Conservation (phyloP, 2,113 vertebrate genomes). For the Prolemur simus region DNA sequence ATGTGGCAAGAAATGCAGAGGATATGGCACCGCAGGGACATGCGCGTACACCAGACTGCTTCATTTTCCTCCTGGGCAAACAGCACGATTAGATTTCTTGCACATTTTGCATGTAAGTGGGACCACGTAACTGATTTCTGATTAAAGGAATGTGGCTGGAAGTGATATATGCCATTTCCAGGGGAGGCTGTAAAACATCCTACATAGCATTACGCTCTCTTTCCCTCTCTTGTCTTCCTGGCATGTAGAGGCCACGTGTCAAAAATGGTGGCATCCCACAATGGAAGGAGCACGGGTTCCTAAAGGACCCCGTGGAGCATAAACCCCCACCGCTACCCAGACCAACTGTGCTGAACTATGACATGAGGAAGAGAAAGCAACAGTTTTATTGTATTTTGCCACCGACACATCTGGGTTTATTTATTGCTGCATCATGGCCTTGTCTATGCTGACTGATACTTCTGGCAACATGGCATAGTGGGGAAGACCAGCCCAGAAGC, state of each 20-base stretch:
- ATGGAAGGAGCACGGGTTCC: background rate
- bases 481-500: background rate
- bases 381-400: background rate
- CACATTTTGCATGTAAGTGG: background rate
- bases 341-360: background rate
- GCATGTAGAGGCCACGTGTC: background rate
- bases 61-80: background rate
- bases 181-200: background rate
- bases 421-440: background rate
- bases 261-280: background rate
- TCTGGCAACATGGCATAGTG: fast-evolving
- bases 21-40: background rate
- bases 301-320: background rate
- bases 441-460: background rate
- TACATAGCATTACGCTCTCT: background rate
- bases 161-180: background rate
- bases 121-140: background rate
- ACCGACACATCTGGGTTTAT: background rate
- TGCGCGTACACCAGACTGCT: background rate
- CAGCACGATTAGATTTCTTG: background rate
- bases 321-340: background rate
- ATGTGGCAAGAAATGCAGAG: background rate
- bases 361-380: background rate
- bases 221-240: background rate
- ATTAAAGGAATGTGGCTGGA: constrained; percentile 19